Conservation (phyloP, 2,797 vertebrate species). For the Petrocephalus sullivani region DNA sequence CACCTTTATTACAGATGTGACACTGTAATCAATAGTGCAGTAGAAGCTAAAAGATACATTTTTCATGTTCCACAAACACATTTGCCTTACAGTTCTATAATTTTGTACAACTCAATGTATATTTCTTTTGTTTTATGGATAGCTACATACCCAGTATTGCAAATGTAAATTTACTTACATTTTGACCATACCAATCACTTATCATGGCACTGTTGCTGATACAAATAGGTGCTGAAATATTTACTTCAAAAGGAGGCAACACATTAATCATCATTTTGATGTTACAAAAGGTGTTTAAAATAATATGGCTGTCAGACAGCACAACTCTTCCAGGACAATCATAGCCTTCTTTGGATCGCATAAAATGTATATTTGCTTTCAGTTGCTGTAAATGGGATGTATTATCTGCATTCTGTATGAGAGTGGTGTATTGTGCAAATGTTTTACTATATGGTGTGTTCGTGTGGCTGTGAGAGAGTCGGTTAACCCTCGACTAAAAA, state of each 20-base stretch:
- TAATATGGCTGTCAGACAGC: constrained; percentile 57
- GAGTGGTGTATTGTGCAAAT: constrained; percentile 14
- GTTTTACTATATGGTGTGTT: constrained; percentile 1
- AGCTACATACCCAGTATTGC: background rate
- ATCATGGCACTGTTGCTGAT: constrained; percentile 20
- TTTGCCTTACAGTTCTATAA: constrained; percentile 39
- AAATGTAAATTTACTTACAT: constrained; percentile 19
- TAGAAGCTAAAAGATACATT: constrained; percentile 23
- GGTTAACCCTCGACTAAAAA: constrained; percentile 45
- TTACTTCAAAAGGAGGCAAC: constrained; percentile 41
- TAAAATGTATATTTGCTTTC: constrained; percentile 30
- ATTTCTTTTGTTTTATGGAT: constrained; percentile 23
- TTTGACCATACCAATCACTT: constrained; percentile 7
- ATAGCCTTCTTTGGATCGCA: constrained; percentile 43
- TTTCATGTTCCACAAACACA: constrained; percentile 32
- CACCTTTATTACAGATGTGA: background rate
- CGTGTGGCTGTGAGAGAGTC: background rate
- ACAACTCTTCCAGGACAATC: constrained; percentile 59
- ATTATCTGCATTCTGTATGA: constrained; percentile 35
- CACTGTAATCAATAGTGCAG: constrained; percentile 16
- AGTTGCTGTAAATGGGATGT: constrained; percentile 38
- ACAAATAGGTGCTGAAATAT: constrained; percentile 22
- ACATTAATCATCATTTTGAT: constrained; percentile 36
- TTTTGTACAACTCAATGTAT: constrained; percentile 13
- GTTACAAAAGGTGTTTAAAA: constrained; percentile 40